phyloP scores from a whole-genome alignment of 2,888 invertebrate genomes.

The Abrostola triplasia region DNA sequence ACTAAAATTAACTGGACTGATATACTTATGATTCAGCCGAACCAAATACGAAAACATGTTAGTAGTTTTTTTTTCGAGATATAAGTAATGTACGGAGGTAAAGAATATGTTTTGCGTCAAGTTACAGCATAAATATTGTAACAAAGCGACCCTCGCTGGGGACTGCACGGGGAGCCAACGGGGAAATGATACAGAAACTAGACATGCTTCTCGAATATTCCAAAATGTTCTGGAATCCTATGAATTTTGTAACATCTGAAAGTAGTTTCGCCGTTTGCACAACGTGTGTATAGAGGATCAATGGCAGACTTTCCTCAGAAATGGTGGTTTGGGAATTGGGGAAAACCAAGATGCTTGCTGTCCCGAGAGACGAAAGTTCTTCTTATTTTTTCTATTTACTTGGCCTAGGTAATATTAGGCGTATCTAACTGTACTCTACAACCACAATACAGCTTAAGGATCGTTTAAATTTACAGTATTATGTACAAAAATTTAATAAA shows the following conservation, averaged over 20 bases:
- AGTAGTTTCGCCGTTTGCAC: slow-evolving; percentile 43
- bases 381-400: neutral
- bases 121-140: slow-evolving; percentile 52
- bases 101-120: slow-evolving; percentile 46
- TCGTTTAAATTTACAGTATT: too few relatives aligned
- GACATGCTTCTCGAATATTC: slow-evolving; percentile 50
- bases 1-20: neutral
- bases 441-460: neutral
- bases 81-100: slow-evolving; percentile 19
- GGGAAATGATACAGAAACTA: slow-evolving; percentile 58
- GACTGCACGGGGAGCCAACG: slow-evolving; percentile 33
- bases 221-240: slow-evolving; percentile 45
- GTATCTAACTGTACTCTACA: neutral
- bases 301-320: slow-evolving; percentile 13
- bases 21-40: neutral
- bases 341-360: slow-evolving; percentile 38
- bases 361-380: slow-evolving; percentile 13
- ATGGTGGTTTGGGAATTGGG: slow-evolving; percentile 37
- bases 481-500: too few relatives aligned
- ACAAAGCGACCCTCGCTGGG: slow-evolving; percentile 42
- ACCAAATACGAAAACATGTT: neutral
- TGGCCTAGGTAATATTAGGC: neutral
- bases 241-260: slow-evolving; percentile 57
- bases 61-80: slow-evolving; percentile 1
- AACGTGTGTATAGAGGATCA: slow-evolving; percentile 38